A percentile compares a stretch with the other conserved stretches of the same genome.
These are phyloP conservation scores for Xanthostigma xanthostigma DNA, from an alignment of 2,888 invertebrate species.

Conservation along the genomic window DNA sequence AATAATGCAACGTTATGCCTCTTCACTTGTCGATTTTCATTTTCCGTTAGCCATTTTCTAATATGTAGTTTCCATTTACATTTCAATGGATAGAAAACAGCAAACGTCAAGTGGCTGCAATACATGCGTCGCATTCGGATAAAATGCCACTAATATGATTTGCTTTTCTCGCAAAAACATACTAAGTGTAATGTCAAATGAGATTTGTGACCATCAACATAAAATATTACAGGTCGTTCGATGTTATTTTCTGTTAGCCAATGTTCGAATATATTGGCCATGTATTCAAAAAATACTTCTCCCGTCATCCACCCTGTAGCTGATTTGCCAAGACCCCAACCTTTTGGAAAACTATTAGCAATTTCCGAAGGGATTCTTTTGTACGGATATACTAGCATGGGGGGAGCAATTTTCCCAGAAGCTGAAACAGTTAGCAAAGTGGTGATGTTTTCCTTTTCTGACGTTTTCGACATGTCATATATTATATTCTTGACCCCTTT, in stretches of 20 bases:
- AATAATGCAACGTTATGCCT: conserved; percentile 15
- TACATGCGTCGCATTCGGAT: conserved; percentile 22
- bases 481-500: conserved; percentile 15
- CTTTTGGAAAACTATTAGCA: conserved; percentile 14
- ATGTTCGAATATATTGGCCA: conserved; percentile 21
- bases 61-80: conserved; percentile 16
- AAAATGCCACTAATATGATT: conserved; percentile 20
- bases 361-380: background rate
- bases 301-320: conserved; percentile 26
- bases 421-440: conserved; percentile 17
- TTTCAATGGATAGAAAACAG: conserved; percentile 20
- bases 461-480: conserved; percentile 13
- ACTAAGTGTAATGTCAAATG: conserved; percentile 21
- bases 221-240: conserved; percentile 20
- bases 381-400: conserved; percentile 12
- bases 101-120: conserved; percentile 22
- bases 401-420: conserved; percentile 15
- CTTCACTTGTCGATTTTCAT: conserved; percentile 12
- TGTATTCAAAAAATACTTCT: conserved; percentile 22
- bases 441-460: conserved; percentile 16
- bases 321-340: conserved; percentile 23
- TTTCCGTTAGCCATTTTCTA: conserved; percentile 15
- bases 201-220: conserved; percentile 23
- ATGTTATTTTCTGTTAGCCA: conserved; percentile 21
- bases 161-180: conserved; percentile 21